Evolutionary conservation across 2,888 invertebrate genomes (phyloP), one percentile per base, ranked within the genome.

Genomic region (Microctonus brassicae): DNA sequence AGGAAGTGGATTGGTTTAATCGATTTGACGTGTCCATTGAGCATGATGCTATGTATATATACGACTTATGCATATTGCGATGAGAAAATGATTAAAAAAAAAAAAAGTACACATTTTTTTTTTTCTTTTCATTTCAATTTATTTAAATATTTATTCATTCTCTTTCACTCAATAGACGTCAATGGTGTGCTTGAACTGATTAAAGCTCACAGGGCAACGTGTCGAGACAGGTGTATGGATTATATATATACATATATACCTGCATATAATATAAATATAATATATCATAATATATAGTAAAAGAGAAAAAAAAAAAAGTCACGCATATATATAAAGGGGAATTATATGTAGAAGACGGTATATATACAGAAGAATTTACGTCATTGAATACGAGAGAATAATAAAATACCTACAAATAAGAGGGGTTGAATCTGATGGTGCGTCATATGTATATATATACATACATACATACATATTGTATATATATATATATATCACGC

Each of bases 361-460:
- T 29, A 62, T n/a, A 57, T 57, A 26, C 29, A 29, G 11, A 33
- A n/a, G 47, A 62, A 13, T 29, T 57, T 29, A 57, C 39, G n/a
- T 13, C 24, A 55, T 57, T 57, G 29, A 57, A 55, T 33, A 22
- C 33, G 26, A n/a, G 47, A 29, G 52, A 55, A 55, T 53, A 71
- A 53, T 66, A 61, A 53, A 67, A 71, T 39, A 39, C 39, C n/a
- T 39, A 39, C 2, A 36, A 5, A 20, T 36, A 17, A 65, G 53
- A 26, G 39, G 26, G 36, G 55, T 55, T 39, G 52, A 24, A 66
- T 26, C 26, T 33, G 63, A 53, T 63, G 39, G 58, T 29, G 58
- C 55, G 55, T 66, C 65, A 36, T 29, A 29, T 29, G 29, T 7
- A 29, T 29, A 29, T 7, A 29, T 7, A 29, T 7, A 29, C 3